Conservation (phyloP, 2,797 vertebrate species). For the Rhynchonycteris naso region DNA sequence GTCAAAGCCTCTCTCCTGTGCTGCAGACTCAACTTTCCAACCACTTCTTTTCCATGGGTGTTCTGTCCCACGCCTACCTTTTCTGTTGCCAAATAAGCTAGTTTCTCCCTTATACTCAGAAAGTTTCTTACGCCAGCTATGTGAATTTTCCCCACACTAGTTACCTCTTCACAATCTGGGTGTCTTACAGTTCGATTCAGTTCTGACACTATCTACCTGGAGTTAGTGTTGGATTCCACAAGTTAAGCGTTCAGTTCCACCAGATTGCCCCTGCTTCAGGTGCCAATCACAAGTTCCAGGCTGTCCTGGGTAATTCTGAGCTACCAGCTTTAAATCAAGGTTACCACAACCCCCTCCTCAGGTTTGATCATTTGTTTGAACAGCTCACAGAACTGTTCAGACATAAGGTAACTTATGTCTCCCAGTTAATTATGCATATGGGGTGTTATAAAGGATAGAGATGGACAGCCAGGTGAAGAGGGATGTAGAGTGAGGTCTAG, state of each 20-base stretch:
- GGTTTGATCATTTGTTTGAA: not conserved
- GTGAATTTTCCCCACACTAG: not conserved
- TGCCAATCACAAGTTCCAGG: not conserved
- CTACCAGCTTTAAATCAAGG: not conserved
- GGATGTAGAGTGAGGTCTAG: not conserved
- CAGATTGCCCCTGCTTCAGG: not conserved
- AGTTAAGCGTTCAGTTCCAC: not conserved
- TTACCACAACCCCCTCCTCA: not conserved
- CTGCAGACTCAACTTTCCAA: not conserved
- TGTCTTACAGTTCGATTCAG: not conserved
- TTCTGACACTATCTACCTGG: not conserved
- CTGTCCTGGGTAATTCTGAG: not conserved
- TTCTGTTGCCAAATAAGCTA: constrained; percentile 7
- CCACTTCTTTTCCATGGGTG: not conserved
- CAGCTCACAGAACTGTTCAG: not conserved
- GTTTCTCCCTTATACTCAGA: not conserved
- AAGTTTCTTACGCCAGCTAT: not conserved
- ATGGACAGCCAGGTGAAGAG: not conserved
- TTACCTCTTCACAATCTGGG: not conserved
- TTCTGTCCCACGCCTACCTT: constrained; percentile 3
- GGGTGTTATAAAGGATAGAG: not conserved
- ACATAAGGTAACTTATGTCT: not conserved
- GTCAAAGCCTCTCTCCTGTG: constrained; percentile 4
- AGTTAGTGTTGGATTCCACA: not conserved
- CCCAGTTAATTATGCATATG: not conserved